phyloP scores from a whole-genome alignment of 2,888 invertebrate species.

The Ametastegia equiseti region DNA sequence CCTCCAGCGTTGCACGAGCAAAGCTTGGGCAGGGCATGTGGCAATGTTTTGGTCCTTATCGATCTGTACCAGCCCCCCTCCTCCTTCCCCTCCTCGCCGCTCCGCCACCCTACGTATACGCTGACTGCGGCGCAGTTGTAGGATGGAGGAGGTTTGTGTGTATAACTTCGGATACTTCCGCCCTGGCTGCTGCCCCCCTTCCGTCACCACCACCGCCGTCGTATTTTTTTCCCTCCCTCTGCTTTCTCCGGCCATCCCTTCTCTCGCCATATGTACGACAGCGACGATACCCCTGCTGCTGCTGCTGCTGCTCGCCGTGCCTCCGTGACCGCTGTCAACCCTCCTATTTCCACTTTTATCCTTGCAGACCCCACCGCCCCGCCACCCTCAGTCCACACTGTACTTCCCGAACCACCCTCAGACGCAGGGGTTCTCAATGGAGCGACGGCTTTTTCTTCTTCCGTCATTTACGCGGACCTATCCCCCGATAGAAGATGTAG shows the following conservation, averaged over 20 bases:
- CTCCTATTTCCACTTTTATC: constrained; percentile 44
- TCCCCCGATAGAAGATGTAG: too few species aligned
- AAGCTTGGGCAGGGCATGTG: constrained; percentile 68
- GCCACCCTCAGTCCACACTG: not conserved
- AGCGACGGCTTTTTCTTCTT: not conserved
- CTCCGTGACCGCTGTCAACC: constrained; percentile 41
- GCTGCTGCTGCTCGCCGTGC: not conserved
- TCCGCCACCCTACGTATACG: constrained; percentile 18
- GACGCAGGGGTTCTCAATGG: constrained; percentile 39
- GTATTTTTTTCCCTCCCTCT: constrained; percentile 50
- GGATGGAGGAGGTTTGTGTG: constrained; percentile 33
- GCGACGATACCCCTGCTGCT: not conserved
- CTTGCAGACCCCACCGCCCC: not conserved
- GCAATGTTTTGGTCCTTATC: constrained; percentile 76
- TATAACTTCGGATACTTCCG: constrained; percentile 44
- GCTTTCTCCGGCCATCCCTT: constrained; percentile 43
- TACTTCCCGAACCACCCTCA: constrained; percentile 37
- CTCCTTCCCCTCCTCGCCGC: constrained; percentile 57
- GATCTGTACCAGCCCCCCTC: constrained; percentile 67
- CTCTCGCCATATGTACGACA: not conserved
- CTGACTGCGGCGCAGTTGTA: constrained; percentile 42
- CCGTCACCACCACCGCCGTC: constrained; percentile 22
- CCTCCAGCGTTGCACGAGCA: constrained; percentile 23
- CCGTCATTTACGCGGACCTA: too few species aligned
- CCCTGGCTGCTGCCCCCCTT: constrained; percentile 47